A percentile compares a stretch with the other conserved stretches of the same genome.
Conservation (phyloP, 2,888 invertebrate species). For the Dromius quadrimaculatus region DNA sequence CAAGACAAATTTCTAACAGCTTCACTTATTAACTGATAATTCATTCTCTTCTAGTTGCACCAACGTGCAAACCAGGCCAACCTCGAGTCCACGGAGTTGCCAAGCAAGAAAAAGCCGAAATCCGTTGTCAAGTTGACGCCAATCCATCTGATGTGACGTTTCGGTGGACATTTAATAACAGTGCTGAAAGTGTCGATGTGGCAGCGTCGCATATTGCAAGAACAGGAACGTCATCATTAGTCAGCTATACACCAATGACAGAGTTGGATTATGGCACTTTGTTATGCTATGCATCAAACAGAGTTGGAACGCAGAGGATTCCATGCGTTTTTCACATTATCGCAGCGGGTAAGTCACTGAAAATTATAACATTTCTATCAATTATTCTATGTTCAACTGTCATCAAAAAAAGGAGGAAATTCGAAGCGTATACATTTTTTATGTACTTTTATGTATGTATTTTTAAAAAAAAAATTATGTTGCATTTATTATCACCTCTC, state of each 20-base stretch:
- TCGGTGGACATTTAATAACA: conserved; percentile 92
- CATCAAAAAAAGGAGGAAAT: too few species aligned
- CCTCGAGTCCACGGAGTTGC: conserved; percentile 91
- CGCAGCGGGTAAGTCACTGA: conserved; percentile 80
- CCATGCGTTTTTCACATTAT: conserved; percentile 94
- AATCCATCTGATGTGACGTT: conserved; percentile 93
- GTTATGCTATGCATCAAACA: conserved; percentile 86
- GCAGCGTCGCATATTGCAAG: conserved; percentile 80
- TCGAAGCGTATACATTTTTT: too few species aligned
- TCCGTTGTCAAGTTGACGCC: conserved; percentile 89
- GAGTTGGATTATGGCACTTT: conserved; percentile 93
- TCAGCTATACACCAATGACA: conserved; percentile 89
- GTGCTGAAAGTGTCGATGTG: conserved; percentile 87
- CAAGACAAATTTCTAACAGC: neutral
- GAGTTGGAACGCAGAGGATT: conserved; percentile 84
- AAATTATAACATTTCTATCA: neutral
- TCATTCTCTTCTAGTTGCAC: conserved; percentile 75
- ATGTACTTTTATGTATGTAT: too few species aligned
- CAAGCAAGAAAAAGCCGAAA: conserved; percentile 89
- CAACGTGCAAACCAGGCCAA: conserved; percentile 88
- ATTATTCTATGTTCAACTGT: neutral
- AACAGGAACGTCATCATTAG: conserved; percentile 79
- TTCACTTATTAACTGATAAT: neutral
- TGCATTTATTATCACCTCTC: neutral
- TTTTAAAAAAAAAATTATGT: neutral